Evolutionary conservation across 1,140 invertebrate genomes (phyloP), one percentile per base, ranked within the genome.

Genomic region (Eubasilissa regina): DNA sequence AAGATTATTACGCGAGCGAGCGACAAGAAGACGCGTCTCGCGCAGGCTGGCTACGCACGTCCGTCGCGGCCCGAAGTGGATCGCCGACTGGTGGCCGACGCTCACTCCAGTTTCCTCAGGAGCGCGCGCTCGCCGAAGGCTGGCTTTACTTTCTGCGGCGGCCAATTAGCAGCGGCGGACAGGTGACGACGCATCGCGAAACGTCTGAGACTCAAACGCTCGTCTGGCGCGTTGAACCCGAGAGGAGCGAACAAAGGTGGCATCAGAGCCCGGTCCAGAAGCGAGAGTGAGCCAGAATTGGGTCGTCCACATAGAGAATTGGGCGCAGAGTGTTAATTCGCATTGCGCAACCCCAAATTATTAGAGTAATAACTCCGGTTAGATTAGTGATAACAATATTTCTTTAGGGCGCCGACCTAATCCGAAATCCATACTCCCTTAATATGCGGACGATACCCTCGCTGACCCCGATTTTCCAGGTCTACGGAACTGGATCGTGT

Each of bases 101-200:
- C 25, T 10, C 58, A 25, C n/a, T 19, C 17, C 45, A 70, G 66
- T 70, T 70, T 53, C 66, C 62, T 43, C 12, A 44, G 47, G 44
- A 68, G 44, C 13, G 4, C 25, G 8, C n/a, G 17, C n/a, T 3
- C 55, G n/a, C 13, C 11, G 60, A 44, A 48, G 70, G 43, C 70
- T 51, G 15, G 68, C 48, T 15, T 19, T n/a, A 12, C 66, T 47
- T 21, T 56, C 64, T n/a, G 51, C 53, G 53, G 70, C 12, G 12
- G 70, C 51, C 70, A 74, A 74, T 74, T 74, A 74, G 48, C 53
- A 1, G 51, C 53, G 70, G 53, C 35, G 70, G 70, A 74, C 70
- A 74, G 70, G 70, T 74, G 70, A 74, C 70, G 70, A 74, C 25
- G 64, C 64, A 48, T 19, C 70, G 51, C 70, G 70, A 44, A 56